Evolutionary conservation across 2,113 vertebrate genomes (phyloP), one percentile per base, ranked within the genome.

Genomic region (Microcebus griseorufus): DNA sequence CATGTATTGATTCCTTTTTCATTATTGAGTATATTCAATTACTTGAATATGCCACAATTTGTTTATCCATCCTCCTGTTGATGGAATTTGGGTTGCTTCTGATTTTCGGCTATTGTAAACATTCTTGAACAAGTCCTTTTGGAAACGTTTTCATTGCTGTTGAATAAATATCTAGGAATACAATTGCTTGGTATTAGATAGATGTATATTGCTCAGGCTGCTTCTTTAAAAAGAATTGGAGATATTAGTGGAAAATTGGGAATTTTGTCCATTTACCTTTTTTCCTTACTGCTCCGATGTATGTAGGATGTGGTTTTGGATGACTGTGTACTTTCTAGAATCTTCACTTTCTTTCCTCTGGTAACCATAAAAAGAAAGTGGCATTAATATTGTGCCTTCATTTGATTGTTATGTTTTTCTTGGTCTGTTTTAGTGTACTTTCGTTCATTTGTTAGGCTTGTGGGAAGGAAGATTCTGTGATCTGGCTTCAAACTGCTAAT

Each of bases 121-220:
- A 69, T 93, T 93, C 78, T 83, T 80, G 10, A 51, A 25, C 2
- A 51, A 27, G 23, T 90, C 27, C 51, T 86, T 64, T 94, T 70
- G 82, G 82, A 62, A 79, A 58, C 10, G 10, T 94, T 93, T 94
- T 83, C 20, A 79, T 75, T 82, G 94, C 55, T 97, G 27, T 88
- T 86, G 29, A 86, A 58, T 45, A 75, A 92, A 42, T 45, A 86
- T 29, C 39, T 87, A 12, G 39, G 27, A 88, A 79, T 73, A 69
- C 5, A 80, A 34, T 73, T 82, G 13, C 22, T 70, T 91, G 82
- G 37, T 23, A 67, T 22, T 82, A 58, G n/a, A 18, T 76, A 58
- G n/a, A 51, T 75, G 8, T 45, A 22, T 81, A 6, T 81, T 89
- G 27, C 58, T 90, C 20, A 88, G 55, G 5, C 23, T 87, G 9